Base-by-base conservation (phyloP, 1,140 invertebrate species). In the Pantala flavescens region DNA sequence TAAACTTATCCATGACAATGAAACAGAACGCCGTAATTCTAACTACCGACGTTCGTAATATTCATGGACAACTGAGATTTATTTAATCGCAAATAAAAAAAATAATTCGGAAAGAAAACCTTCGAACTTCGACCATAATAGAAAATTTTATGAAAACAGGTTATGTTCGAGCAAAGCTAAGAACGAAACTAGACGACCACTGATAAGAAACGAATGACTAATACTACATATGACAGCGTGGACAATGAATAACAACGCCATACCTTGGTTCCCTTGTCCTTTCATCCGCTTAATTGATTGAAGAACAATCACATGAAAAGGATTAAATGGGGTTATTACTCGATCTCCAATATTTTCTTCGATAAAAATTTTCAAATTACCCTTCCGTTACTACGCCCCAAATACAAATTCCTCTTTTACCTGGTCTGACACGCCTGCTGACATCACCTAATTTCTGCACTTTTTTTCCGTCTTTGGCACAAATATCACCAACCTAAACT, bases 201-300 rank as follows among this genome's bases (percentile, higher is more conserved):
- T 36, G 28, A 36, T 36, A 36, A 36, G 28, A 5, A 36, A 36
- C 28, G 28, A 16, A 63, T 63, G 49, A 63, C 49, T 63, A 63
- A 63, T 63, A 63, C 16, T 73, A 74, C 72, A 73, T 23, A 73
- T 63, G 70, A 72, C 43, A 72, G 71, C 23, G 71, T 72, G 71
- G 49, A 73, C 23, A 71, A 70, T 71, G 24, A 42, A 43, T 19
- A 75, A 43, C 78, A 82, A 82, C 77, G 80, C 79, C 85, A 85
- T 88, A 89, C 89, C 88, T 89, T 89, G 88, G 84, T 91, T 92
- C 86, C 90, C 89, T 88, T 92, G 91, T 88, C 91, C 91, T 92
- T 93, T 93, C 90, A 93, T 93, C 89, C 91, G 91, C 91, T 93
- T 87, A 82, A 85, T 78, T 63, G 49, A 63, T 63, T 63, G 49